Base-by-base conservation (phyloP, 2,797 vertebrate species). In the Channallabes apus region DNA sequence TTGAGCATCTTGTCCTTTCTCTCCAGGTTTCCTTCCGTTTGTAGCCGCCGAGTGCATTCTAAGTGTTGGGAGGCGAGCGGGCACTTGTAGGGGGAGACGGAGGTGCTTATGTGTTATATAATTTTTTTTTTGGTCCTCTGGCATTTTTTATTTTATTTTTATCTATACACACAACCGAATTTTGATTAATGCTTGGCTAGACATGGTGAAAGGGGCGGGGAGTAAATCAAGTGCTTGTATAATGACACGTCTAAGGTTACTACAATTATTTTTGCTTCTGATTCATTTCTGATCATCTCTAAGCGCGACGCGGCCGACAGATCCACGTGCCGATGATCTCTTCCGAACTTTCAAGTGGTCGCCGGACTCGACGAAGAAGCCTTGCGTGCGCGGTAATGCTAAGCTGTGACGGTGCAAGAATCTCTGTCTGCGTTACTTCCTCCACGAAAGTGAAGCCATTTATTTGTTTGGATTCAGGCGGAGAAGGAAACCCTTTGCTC, bases 1-100 rank as follows among this genome's bases (percentile, higher is more conserved):
- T 94, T 94, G 91, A 94, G 93, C 90, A 91, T 94, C 91, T 93
- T 93, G 93, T 95, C 95, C 95, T 95, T 94, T 93, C 89, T 89
- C 87, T 86, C 84, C 86, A 80, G 58, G 83, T 80, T 88, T 69
- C 91, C 90, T 91, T 88, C 84, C 54, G 82, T 85, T 88, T 82
- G 78, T 82, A 85, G 90, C 91, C 88, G 84, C 85, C 85, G 88
- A 89, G 86, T 89, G 86, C 89, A 87, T 87, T 88, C 69, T 84
- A 89, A 89, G 89, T 86, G 90, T 89, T 86, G 84, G 75, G 87
- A 86, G 84, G 80, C 82, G 83, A 76, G 87, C 32, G 85, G 87
- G 87, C 80, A 75, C 88, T 89, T 85, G 80, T 69, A 82, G 80
- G 64, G 80, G 29, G 86, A 76, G 87, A 80, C 27, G 24, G 75